A percentile compares a stretch with the other conserved stretches of the same genome.
Conservation (phyloP, 2,797 vertebrate species). For the Ptychadena robeensis region DNA sequence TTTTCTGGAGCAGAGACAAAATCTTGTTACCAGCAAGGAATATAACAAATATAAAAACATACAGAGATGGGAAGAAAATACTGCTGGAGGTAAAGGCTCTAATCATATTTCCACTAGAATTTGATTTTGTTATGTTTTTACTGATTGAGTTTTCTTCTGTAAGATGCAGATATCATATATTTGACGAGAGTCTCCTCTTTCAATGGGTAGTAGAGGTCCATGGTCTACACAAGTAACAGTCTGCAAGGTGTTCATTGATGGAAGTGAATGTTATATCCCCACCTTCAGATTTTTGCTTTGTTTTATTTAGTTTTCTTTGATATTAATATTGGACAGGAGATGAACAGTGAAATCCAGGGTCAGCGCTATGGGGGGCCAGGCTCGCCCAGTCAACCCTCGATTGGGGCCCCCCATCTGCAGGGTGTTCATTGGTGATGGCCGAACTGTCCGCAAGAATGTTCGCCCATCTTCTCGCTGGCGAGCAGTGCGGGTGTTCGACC, state of each 20-base stretch:
- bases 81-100: conserved; percentile 86
- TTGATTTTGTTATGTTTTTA: background rate
- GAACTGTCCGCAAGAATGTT: too few relatives aligned
- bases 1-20: conserved; percentile 93
- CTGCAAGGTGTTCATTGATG: background rate
- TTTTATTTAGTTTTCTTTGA: background rate
- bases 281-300: too few relatives aligned
- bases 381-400: too few relatives aligned
- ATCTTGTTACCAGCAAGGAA: conserved; percentile 87
- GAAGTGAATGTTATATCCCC: background rate
- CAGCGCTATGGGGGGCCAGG: too few relatives aligned
- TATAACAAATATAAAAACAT: conserved; percentile 83
- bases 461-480: too few relatives aligned
- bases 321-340: background rate
- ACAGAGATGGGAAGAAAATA: conserved; percentile 83
- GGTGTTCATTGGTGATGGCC: too few relatives aligned
- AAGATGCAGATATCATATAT: background rate
- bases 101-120: background rate
- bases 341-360: too few relatives aligned
- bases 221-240: too few relatives aligned
- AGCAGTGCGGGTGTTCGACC: too few relatives aligned
- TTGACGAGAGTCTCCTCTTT: background rate
- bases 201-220: background rate
- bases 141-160: background rate
- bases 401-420: too few relatives aligned